Conservation (phyloP, 2,113 vertebrate genomes). For the Puma concolor region DNA sequence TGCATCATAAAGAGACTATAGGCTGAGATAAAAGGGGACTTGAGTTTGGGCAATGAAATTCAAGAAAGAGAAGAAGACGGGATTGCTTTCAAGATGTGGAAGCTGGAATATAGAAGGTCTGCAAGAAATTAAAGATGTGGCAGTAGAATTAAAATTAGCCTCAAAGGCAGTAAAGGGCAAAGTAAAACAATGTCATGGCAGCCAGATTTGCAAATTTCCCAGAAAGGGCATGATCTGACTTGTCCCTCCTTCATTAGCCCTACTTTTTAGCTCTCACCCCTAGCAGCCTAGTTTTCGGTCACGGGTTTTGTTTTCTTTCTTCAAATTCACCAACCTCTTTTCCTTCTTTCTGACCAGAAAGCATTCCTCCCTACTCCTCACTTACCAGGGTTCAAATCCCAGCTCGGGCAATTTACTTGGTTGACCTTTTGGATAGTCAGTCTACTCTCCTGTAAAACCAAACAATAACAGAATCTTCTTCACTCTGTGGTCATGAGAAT, state of each 20-base stretch:
- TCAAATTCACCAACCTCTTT: not conserved
- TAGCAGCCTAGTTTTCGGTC: not conserved
- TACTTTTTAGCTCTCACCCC: not conserved
- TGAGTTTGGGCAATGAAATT: slow-evolving; percentile 44
- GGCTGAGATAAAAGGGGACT: slow-evolving; percentile 50
- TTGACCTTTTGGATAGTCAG: not conserved
- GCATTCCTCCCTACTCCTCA: not conserved
- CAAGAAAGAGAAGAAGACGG: slow-evolving; percentile 44
- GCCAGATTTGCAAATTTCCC: not conserved
- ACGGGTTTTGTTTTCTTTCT: not conserved
- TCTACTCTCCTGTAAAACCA: not conserved
- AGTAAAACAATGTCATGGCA: not conserved
- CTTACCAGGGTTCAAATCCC: not conserved
- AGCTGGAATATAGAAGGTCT: not conserved
- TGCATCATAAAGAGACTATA: not conserved
- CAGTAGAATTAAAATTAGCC: slow-evolving; percentile 58
- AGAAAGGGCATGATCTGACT: not conserved
- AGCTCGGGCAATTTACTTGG: not conserved
- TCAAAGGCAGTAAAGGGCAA: not conserved
- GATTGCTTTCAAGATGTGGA: slow-evolving; percentile 56
- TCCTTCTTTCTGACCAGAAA: not conserved
- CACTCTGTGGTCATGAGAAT: not conserved
- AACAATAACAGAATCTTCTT: not conserved
- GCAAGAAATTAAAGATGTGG: slow-evolving; percentile 57
- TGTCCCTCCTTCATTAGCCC: not conserved